Conservation (phyloP, 2,113 vertebrate species). For the Struthio camelus region DNA sequence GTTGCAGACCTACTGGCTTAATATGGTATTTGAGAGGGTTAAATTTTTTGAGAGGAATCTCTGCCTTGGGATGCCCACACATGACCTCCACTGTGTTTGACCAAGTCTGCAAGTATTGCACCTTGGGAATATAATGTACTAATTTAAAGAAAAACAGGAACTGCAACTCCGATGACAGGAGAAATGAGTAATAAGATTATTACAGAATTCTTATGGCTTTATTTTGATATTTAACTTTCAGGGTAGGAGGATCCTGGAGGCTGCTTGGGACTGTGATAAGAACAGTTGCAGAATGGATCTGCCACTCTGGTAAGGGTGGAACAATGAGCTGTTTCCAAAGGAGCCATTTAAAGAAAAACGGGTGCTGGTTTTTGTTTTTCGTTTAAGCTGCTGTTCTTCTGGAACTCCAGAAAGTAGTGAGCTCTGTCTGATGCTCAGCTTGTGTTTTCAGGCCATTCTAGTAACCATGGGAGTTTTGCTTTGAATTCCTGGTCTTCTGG, state of each 20-base stretch:
- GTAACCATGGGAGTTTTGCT: background rate
- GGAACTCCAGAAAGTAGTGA: background rate
- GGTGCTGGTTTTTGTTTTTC: background rate
- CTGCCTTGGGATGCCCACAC: background rate
- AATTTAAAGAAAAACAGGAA: background rate
- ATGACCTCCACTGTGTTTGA: background rate
- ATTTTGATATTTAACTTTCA: background rate
- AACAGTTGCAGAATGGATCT: background rate
- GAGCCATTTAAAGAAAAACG: background rate
- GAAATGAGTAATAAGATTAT: background rate
- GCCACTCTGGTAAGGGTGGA: background rate
- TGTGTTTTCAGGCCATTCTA: background rate
- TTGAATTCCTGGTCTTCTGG: background rate
- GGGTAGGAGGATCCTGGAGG: background rate
- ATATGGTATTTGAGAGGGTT: too few relatives aligned
- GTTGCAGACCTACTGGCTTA: background rate
- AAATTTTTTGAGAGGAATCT: background rate
- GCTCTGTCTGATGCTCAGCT: background rate
- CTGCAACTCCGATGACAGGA: background rate
- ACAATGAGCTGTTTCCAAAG: background rate
- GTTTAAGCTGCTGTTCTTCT: background rate
- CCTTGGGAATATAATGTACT: background rate
- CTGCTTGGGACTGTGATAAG: background rate
- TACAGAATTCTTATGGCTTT: background rate
- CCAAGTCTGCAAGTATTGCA: background rate